Conservation (phyloP, 2,797 vertebrate species). For the Ammospiza maritima region DNA sequence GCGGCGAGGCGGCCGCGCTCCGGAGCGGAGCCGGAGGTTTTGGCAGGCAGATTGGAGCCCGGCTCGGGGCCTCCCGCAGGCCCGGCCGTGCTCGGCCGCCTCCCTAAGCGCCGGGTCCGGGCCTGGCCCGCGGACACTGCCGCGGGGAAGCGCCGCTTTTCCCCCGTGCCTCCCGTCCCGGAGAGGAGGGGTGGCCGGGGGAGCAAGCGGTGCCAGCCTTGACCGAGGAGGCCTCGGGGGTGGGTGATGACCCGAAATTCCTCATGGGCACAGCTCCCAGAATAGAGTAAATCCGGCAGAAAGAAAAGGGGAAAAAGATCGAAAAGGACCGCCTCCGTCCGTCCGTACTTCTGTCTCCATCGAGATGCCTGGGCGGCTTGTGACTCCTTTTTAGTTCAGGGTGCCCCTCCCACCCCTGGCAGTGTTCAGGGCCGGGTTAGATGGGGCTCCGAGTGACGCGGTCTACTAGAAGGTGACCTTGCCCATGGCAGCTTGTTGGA, state of each 20-base stretch:
- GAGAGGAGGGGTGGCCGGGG: not conserved
- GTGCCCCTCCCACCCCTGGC: not conserved
- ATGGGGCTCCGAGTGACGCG: not conserved
- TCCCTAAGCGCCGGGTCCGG: not conserved
- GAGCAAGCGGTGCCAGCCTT: not conserved
- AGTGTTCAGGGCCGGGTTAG: no score
- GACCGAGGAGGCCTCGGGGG: not conserved
- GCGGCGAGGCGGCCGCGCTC: not conserved
- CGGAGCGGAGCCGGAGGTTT: not conserved
- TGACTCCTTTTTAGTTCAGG: not conserved
- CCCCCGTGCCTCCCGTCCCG: not conserved
- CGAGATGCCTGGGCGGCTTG: not conserved
- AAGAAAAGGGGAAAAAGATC: not conserved
- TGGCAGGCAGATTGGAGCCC: not conserved
- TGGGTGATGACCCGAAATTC: not conserved
- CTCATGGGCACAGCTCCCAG: not conserved
- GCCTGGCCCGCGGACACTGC: not conserved
- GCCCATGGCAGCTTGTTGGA: not conserved
- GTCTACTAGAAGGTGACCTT: not conserved
- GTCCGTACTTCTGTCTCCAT: rapidly evolving
- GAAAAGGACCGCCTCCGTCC: not conserved
- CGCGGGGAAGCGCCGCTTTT: not conserved
- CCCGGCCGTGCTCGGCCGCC: not conserved
- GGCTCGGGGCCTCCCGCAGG: not conserved
- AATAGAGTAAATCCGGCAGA: not conserved